Conservation (phyloP, 2,888 invertebrate species). For the Cyclophora albipunctata region DNA sequence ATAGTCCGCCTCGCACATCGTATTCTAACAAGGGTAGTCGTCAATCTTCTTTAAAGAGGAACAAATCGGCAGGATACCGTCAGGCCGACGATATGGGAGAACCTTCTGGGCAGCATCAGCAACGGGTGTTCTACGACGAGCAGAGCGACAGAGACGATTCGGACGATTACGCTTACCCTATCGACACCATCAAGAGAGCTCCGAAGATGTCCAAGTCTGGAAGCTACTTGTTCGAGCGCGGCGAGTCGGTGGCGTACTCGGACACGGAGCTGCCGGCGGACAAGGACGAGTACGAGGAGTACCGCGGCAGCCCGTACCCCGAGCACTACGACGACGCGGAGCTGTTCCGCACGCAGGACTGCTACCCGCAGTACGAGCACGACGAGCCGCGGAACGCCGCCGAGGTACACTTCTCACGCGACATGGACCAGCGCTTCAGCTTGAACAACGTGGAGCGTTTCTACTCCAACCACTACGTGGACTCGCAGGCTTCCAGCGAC, state of each 20-base stretch:
- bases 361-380: conserved; percentile 65
- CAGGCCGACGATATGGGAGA: conserved; percentile 57
- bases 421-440: conserved; percentile 67
- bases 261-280: conserved; percentile 60
- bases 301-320: conserved; percentile 65
- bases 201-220: conserved; percentile 62
- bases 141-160: conserved; percentile 67
- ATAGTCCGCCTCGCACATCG: conserved; percentile 60
- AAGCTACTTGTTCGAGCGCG: conserved; percentile 60
- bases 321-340: conserved; percentile 61
- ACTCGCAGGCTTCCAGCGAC: conserved; percentile 79
- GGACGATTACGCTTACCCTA: conserved; percentile 68
- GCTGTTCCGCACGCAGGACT: conserved; percentile 67
- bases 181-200: conserved; percentile 69
- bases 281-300: conserved; percentile 63
- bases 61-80: conserved; percentile 53
- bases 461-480: conserved; percentile 71
- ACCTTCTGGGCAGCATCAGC: conserved; percentile 48
- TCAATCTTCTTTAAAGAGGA: conserved; percentile 64
- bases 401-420: conserved; percentile 49
- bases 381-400: conserved; percentile 35
- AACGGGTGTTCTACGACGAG: conserved; percentile 54
- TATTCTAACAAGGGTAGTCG: conserved; percentile 68
- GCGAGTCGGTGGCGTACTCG: conserved; percentile 62
- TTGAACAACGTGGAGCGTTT: conserved; percentile 65